These are phyloP conservation scores for Netelia inedita DNA, from an alignment of 2,888 invertebrate genomes.

Conservation along the genomic window DNA sequence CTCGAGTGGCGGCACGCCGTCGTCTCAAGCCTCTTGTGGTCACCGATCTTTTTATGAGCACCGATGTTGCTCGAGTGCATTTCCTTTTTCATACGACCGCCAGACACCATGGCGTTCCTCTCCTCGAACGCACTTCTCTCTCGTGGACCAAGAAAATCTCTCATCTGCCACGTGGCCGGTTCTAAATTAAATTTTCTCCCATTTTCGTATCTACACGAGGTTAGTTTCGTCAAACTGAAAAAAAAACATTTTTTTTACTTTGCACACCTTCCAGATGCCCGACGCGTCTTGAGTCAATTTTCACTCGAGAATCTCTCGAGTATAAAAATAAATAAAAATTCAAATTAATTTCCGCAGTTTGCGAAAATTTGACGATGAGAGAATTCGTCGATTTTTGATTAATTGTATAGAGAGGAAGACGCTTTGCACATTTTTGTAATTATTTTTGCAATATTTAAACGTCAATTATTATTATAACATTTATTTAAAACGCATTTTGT, in stretches of 20 bases:
- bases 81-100: conserved; percentile 14
- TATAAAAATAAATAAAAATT: no score
- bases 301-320: conserved; percentile 1
- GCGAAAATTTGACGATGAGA: no score
- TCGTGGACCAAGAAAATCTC: not conserved
- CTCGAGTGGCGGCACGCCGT: conserved; percentile 60
- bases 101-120: conserved; percentile 47
- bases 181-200: conserved; percentile 68
- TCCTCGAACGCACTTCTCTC: conserved; percentile 5
- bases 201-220: conserved; percentile 23
- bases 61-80: conserved; percentile 51
- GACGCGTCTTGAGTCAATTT: not conserved
- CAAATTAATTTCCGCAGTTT: no score
- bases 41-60: conserved; percentile 46
- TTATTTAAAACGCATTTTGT: no score
- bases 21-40: conserved; percentile 49
- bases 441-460: no score
- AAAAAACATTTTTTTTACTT: no score
- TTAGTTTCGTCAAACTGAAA: not conserved
- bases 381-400: no score
- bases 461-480: no score
- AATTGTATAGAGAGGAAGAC: no score
- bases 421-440: no score
- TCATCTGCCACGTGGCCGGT: conserved; percentile 72
- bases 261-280: no score